Evolutionary conservation across 2,113 vertebrate species (phyloP).

Genomic region (Henicopernis longicauda): DNA sequence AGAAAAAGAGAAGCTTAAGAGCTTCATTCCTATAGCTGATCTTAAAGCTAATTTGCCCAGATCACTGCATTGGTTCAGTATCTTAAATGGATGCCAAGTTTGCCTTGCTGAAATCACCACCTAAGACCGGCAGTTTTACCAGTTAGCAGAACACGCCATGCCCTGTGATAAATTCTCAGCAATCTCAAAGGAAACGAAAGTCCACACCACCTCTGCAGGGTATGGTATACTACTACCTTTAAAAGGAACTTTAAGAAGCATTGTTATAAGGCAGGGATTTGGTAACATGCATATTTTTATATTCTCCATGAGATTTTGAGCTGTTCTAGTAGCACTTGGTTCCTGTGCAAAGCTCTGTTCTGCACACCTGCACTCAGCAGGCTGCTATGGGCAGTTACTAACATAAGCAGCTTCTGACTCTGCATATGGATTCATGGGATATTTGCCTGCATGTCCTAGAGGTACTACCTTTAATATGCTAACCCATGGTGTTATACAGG

Average conservation of each 20-base stretch:
- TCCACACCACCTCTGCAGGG: accelerated
- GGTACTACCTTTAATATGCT: background rate
- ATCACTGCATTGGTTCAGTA: accelerated
- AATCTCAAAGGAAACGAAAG: accelerated
- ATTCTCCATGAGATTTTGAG: accelerated
- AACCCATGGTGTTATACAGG: accelerated
- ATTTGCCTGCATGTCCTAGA: accelerated
- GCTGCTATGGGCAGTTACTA: background rate
- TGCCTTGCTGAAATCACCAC: background rate
- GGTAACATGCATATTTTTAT: accelerated
- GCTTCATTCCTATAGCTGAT: background rate
- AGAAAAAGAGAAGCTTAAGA: background rate
- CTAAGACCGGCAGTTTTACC: accelerated
- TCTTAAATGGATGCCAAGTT: accelerated
- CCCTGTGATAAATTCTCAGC: accelerated
- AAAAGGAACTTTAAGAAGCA: background rate
- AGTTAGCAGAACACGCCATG: accelerated
- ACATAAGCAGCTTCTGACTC: background rate
- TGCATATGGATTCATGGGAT: accelerated
- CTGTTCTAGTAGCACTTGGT: background rate
- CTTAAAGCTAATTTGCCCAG: background rate
- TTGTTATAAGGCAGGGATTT: background rate
- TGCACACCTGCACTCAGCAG: background rate
- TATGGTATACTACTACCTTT: accelerated
- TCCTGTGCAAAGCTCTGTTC: background rate